Conservation (phyloP, 2,113 vertebrate species). For the Boulengeromyrus knoepffleri region DNA sequence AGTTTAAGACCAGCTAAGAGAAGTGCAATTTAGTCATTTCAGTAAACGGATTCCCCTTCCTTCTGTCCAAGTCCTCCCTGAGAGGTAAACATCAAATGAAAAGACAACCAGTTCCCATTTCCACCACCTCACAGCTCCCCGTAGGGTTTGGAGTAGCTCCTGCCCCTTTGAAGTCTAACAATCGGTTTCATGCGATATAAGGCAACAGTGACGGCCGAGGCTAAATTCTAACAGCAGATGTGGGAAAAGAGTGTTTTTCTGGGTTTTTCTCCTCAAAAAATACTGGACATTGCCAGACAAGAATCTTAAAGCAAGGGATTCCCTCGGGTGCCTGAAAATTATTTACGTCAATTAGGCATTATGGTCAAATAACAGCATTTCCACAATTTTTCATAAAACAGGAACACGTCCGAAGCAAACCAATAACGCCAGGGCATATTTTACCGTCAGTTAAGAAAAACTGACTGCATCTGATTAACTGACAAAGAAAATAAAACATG, state of each 20-base stretch:
- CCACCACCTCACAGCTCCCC: neutral
- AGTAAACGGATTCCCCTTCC: neutral
- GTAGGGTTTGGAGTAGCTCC: neutral
- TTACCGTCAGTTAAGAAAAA: neutral
- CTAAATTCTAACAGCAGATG: neutral
- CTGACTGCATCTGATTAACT: neutral
- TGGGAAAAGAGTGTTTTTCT: neutral
- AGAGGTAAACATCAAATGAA: neutral
- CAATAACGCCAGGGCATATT: neutral
- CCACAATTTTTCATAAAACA: neutral
- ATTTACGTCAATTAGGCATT: neutral
- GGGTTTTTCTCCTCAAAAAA: neutral
- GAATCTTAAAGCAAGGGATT: neutral
- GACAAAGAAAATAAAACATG: neutral
- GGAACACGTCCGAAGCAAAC: neutral
- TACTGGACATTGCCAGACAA: neutral
- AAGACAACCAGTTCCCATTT: neutral
- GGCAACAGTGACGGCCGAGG: neutral
- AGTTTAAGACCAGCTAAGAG: slow-evolving; percentile 1
- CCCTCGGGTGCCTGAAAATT: neutral
- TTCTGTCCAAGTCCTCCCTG: slow-evolving; percentile 8
- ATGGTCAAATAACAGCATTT: neutral
- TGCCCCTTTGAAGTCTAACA: neutral
- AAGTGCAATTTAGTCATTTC: slow-evolving; percentile 8
- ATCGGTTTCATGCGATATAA: neutral